A percentile compares a stretch with the other conserved stretches of the same genome.
phyloP scores from a whole-genome alignment of 37 sponge, comb jelly and placozoan species.

The Axinella damicornis region DNA sequence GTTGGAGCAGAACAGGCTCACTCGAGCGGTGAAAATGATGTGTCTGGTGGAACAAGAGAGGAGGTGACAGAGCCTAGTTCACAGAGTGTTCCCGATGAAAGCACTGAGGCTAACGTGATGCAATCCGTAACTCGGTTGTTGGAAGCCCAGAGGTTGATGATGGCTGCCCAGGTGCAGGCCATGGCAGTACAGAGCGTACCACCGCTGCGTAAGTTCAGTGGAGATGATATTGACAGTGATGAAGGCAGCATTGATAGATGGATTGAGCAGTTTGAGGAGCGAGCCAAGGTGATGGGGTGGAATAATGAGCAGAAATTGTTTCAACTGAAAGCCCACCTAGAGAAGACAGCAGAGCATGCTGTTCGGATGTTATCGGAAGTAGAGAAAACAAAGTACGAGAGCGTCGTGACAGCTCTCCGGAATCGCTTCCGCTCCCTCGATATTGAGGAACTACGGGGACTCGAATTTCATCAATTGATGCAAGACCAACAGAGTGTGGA shows the following conservation, averaged over 20 bases:
- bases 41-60: too few relatives aligned
- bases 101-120: background rate
- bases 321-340: slow-evolving; percentile 27
- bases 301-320: slow-evolving; percentile 39
- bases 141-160: background rate
- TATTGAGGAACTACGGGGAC: too few relatives aligned
- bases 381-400: too few relatives aligned
- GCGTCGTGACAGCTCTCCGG: too few relatives aligned
- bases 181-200: slow-evolving; percentile 1
- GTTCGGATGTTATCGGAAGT: slow-evolving; percentile 37
- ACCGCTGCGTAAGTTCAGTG: slow-evolving; percentile 28
- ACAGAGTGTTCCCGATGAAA: too few relatives aligned
- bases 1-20: too few relatives aligned
- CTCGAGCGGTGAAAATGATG: too few relatives aligned
- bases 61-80: too few relatives aligned
- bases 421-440: too few relatives aligned
- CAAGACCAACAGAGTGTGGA: too few relatives aligned
- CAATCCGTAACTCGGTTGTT: background rate
- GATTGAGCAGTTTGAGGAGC: slow-evolving; percentile 44
- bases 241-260: slow-evolving; percentile 43
- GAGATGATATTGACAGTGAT: slow-evolving; percentile 19
- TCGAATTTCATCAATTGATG: too few relatives aligned
- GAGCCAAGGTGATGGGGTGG: slow-evolving; percentile 28
- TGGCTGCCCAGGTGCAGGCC: slow-evolving; percentile 1
- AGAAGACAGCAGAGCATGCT: slow-evolving; percentile 34